Percentiles rank a stretch among this genome's conserved stretches.
Conservation (phyloP, 2,113 vertebrate species). For the Malurus cyaneus region DNA sequence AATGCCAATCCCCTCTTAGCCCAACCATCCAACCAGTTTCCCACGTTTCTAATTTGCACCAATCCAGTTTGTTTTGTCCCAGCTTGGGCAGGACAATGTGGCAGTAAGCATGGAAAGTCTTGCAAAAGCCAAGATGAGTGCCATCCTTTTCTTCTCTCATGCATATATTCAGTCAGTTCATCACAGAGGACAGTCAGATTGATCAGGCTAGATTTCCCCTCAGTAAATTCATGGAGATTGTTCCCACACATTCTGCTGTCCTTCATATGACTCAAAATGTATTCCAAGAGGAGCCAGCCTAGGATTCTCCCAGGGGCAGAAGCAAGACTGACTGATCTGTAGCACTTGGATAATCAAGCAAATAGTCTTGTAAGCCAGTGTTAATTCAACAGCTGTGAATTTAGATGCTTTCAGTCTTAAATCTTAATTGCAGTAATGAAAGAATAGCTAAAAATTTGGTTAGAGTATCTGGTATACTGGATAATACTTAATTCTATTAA, state of each 20-base stretch:
- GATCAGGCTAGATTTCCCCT: neutral
- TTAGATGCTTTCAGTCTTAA: neutral
- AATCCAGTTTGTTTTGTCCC: neutral
- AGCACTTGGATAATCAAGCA: neutral
- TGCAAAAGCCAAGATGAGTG: neutral
- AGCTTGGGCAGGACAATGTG: neutral
- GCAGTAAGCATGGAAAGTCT: neutral
- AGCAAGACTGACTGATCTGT: neutral
- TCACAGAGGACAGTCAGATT: neutral
- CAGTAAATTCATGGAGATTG: neutral
- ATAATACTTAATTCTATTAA: neutral
- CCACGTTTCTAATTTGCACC: neutral
- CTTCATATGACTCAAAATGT: neutral
- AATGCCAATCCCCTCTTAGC: neutral
- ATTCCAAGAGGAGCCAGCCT: neutral
- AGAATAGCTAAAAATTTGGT: neutral
- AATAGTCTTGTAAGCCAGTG: neutral
- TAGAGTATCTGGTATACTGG: neutral
- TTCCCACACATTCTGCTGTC: neutral
- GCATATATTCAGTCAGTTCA: neutral
- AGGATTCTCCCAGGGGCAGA: neutral
- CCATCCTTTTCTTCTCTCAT: neutral
- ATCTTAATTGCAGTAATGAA: neutral
- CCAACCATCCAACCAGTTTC: neutral
- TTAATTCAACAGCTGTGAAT: neutral